A percentile compares a stretch with the other conserved stretches of the same genome.
These are phyloP conservation scores for Tolypeutes matacus DNA, from an alignment of 2,797 vertebrate species.

Conservation along the genomic window DNA sequence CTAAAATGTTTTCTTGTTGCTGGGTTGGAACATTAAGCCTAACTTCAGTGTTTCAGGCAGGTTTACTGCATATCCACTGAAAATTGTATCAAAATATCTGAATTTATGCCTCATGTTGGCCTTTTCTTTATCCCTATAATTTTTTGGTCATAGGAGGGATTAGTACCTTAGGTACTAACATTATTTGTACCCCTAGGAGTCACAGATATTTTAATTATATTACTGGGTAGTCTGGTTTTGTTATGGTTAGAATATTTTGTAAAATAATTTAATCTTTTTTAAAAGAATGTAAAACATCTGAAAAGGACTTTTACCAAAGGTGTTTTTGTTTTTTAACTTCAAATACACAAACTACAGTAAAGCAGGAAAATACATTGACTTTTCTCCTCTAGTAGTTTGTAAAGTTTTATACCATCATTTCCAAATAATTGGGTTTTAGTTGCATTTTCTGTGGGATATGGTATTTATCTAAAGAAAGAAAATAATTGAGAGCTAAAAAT, in stretches of 20 bases:
- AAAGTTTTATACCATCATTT: slow-evolving; percentile 30
- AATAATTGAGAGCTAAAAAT: background rate
- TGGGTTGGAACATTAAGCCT: background rate
- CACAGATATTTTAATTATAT: slow-evolving; percentile 21
- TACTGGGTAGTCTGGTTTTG: slow-evolving; percentile 50
- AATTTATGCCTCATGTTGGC: background rate
- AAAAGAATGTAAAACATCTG: background rate
- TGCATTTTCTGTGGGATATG: slow-evolving; percentile 8
- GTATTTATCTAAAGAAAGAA: background rate
- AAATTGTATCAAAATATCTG: slow-evolving; percentile 49
- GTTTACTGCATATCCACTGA: background rate
- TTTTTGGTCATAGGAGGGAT: background rate
- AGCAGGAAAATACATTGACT: background rate
- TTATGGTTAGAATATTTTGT: slow-evolving; percentile 27
- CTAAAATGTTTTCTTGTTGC: background rate
- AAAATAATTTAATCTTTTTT: slow-evolving; percentile 8
- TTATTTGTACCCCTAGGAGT: slow-evolving; percentile 13
- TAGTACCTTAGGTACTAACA: background rate
- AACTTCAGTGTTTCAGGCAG: background rate
- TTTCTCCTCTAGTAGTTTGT: slow-evolving; percentile 28
- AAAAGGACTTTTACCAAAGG: slow-evolving; percentile 20
- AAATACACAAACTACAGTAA: slow-evolving; percentile 20
- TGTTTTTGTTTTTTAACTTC: slow-evolving; percentile 36
- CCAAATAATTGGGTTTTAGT: slow-evolving; percentile 46
- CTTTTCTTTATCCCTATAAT: background rate